phyloP scores from a whole-genome alignment of 64 coral and sea anemone species.

The Pocillopora verrucosa region DNA sequence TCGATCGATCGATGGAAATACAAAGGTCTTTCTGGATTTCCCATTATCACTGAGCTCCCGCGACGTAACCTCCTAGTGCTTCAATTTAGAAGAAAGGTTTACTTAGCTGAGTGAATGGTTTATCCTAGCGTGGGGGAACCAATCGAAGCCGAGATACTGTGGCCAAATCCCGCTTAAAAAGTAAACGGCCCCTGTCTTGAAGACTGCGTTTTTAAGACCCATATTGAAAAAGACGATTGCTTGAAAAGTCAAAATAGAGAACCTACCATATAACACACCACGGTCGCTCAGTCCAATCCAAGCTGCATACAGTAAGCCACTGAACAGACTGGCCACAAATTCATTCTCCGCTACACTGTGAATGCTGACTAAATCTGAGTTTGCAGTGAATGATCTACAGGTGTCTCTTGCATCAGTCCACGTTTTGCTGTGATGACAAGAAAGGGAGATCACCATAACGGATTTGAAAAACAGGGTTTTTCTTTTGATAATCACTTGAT shows the following conservation, averaged over 20 bases:
- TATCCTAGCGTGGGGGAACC: no score
- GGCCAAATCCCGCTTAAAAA: no score
- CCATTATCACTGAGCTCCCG: no score
- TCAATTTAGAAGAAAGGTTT: no score
- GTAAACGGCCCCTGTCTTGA: no score
- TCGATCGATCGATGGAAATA: no score
- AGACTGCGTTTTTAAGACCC: no score
- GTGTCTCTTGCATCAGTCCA: conserved; percentile 75
- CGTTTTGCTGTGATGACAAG: conserved; percentile 40
- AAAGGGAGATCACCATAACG: not conserved
- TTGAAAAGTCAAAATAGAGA: not conserved
- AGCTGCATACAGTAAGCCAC: conserved; percentile 38
- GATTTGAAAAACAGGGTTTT: not conserved
- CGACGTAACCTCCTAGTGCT: no score
- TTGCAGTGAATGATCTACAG: conserved; percentile 31
- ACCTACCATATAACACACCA: conserved; percentile 64
- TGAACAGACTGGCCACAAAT: conserved; percentile 52
- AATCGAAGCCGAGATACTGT: no score
- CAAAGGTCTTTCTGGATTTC: no score
- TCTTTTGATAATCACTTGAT: no score
- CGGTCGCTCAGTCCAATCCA: conserved; percentile 93
- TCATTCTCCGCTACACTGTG: conserved; percentile 57
- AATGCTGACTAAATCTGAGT: conserved; percentile 70
- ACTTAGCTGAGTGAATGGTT: no score
- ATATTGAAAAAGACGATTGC: not conserved